phyloP scores from a whole-genome alignment of 2,888 invertebrate genomes.

The Leptogaster cylindrica region DNA sequence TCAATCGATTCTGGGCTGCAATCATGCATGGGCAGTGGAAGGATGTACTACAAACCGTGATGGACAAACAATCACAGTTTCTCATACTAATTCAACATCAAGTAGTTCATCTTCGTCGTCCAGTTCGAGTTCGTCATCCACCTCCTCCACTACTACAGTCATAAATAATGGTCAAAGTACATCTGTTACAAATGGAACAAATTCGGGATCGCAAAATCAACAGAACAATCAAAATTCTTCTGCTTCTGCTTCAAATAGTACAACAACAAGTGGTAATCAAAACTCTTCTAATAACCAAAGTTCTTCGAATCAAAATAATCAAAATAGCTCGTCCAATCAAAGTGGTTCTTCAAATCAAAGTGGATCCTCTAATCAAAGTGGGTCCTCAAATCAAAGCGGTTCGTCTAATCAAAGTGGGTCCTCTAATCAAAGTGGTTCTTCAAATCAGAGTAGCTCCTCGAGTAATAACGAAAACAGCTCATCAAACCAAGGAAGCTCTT shows the following conservation, averaged over 20 bases:
- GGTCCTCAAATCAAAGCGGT: slow-evolving; percentile 13
- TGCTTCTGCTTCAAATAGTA: neutral
- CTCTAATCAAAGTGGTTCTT: slow-evolving; percentile 3
- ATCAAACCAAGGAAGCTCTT: too few relatives aligned
- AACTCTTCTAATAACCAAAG: neutral
- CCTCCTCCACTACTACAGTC: slow-evolving; percentile 2
- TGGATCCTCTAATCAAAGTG: neutral
- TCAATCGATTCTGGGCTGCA: slow-evolving; percentile 62
- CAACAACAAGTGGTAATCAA: slow-evolving; percentile 20
- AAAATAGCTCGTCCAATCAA: slow-evolving; percentile 47
- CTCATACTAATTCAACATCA: slow-evolving; percentile 12
- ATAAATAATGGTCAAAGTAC: slow-evolving; percentile 44
- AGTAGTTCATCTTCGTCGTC: neutral
- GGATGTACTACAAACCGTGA: neutral
- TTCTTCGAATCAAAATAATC: neutral
- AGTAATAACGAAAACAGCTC: neutral
- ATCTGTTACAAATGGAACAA: slow-evolving; percentile 4
- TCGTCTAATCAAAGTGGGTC: slow-evolving; percentile 8
- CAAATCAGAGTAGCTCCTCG: slow-evolving; percentile 19
- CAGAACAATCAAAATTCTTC: neutral
- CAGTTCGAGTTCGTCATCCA: neutral
- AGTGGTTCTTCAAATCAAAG: slow-evolving; percentile 6
- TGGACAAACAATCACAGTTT: slow-evolving; percentile 9
- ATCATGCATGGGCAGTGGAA: slow-evolving; percentile 47
- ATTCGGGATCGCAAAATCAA: neutral